phyloP scores from a whole-genome alignment of 2,113 vertebrate species.

The Cathartes aura region DNA sequence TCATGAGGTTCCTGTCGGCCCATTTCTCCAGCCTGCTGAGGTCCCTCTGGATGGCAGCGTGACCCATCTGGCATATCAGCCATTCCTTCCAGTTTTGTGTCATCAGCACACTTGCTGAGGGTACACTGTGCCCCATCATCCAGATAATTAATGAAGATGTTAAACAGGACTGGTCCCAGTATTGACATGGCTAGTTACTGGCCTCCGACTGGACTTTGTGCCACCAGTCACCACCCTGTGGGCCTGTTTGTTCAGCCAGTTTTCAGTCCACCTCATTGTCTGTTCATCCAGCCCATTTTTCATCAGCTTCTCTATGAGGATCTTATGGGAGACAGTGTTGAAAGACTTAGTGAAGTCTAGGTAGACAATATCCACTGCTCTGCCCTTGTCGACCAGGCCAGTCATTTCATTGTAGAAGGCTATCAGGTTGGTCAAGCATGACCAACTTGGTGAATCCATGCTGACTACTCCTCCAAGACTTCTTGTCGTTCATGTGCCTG shows the following conservation, averaged over 20 bases:
- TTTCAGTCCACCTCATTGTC: not conserved
- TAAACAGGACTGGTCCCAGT: not conserved
- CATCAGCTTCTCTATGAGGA: not conserved
- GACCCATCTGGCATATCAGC: not conserved
- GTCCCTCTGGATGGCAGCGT: not conserved
- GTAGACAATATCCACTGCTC: not conserved
- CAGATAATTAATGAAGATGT: not conserved
- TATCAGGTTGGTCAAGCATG: not conserved
- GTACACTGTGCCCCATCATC: not conserved
- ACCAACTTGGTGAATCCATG: not conserved
- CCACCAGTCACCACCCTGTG: not conserved
- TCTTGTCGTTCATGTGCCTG: not conserved
- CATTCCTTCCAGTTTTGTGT: not conserved
- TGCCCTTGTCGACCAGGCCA: not conserved
- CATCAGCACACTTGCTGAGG: not conserved
- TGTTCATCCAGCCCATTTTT: not conserved
- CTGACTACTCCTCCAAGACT: not conserved
- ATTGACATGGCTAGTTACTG: not conserved
- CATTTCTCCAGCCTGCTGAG: not conserved
- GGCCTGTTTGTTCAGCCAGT: not conserved
- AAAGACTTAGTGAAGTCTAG: not conserved
- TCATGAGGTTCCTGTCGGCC: rapidly evolving
- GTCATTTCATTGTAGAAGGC: not conserved
- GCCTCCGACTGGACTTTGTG: not conserved
- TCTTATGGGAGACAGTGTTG: not conserved